Percentiles rank a stretch among this genome's conserved stretches.
These are phyloP conservation scores for Rhipidura dahli DNA, from an alignment of 2,113 vertebrate genomes.

Conservation along the genomic window DNA sequence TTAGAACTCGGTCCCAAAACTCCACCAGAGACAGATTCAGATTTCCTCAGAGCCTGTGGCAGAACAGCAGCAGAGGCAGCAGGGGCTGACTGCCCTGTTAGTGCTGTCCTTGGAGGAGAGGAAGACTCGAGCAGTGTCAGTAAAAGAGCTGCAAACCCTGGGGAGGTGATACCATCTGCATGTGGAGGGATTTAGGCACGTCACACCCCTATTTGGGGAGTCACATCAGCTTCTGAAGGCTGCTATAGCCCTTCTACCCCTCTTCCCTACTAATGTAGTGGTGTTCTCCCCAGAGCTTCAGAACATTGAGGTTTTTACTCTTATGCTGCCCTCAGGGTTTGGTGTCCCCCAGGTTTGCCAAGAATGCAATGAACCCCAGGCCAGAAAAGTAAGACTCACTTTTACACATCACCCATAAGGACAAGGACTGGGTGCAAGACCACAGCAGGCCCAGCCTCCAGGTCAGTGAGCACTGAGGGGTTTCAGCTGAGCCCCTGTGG, in stretches of 20 bases:
- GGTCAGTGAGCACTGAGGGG: not conserved
- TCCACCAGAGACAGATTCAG: not conserved
- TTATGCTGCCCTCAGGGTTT: fast-evolving
- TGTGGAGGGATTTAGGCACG: not conserved
- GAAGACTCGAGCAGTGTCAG: fast-evolving
- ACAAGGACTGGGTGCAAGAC: not conserved
- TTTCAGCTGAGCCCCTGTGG: not conserved
- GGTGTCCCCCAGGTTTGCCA: not conserved
- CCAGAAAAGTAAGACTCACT: not conserved
- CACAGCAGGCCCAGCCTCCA: not conserved
- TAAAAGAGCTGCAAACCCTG: not conserved
- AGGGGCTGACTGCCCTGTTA: not conserved
- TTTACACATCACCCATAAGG: fast-evolving
- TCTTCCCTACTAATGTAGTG: not conserved
- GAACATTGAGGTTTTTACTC: not conserved
- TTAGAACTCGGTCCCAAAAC: not conserved
- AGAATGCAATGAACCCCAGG: not conserved
- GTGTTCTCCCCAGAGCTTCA: not conserved
- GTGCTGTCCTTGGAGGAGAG: not conserved
- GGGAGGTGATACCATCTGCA: not conserved
- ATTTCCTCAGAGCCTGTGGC: not conserved
- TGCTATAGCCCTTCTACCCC: not conserved
- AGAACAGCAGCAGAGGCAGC: not conserved
- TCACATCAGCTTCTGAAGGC: not conserved
- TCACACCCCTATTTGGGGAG: not conserved